Conservation (phyloP, 1,140 invertebrate genomes). For the Cataglyphis hispanica region DNA sequence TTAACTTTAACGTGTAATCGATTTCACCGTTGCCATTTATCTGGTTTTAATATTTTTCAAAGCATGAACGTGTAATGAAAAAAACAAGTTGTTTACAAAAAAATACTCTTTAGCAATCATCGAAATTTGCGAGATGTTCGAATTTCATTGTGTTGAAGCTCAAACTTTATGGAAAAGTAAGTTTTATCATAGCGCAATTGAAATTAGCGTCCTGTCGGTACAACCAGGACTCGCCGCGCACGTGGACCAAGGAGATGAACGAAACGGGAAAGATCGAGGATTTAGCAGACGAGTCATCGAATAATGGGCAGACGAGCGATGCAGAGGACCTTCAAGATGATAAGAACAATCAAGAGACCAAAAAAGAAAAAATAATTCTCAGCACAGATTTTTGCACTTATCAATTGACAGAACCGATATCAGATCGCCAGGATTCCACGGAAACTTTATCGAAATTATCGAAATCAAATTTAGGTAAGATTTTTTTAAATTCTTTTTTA, state of each 20-base stretch:
- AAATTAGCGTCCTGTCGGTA: slow-evolving; percentile 76
- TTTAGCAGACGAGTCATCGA: slow-evolving; percentile 19
- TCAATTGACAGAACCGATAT: background rate
- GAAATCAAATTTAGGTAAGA: slow-evolving; percentile 37
- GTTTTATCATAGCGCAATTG: slow-evolving; percentile 72
- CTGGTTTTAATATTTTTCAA: background rate
- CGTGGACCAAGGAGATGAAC: slow-evolving; percentile 17
- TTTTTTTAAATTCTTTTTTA: background rate
- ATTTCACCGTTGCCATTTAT: slow-evolving; percentile 1
- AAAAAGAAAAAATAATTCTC: background rate
- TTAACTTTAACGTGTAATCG: background rate
- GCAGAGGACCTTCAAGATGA: background rate
- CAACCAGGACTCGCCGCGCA: slow-evolving; percentile 69
- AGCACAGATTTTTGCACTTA: slow-evolving; percentile 1
- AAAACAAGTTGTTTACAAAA: background rate
- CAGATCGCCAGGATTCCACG: background rate
- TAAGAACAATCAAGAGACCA: slow-evolving; percentile 1
- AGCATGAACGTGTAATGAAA: background rate
- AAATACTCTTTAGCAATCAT: background rate
- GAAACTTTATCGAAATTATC: slow-evolving; percentile 3
- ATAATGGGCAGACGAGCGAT: background rate
- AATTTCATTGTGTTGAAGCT: slow-evolving; percentile 42
- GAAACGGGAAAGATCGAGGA: background rate
- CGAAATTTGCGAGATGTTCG: slow-evolving; percentile 20
- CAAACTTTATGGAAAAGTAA: slow-evolving; percentile 65